Base-by-base conservation (phyloP, 2,888 invertebrate species). In the Vanessa cardui region DNA sequence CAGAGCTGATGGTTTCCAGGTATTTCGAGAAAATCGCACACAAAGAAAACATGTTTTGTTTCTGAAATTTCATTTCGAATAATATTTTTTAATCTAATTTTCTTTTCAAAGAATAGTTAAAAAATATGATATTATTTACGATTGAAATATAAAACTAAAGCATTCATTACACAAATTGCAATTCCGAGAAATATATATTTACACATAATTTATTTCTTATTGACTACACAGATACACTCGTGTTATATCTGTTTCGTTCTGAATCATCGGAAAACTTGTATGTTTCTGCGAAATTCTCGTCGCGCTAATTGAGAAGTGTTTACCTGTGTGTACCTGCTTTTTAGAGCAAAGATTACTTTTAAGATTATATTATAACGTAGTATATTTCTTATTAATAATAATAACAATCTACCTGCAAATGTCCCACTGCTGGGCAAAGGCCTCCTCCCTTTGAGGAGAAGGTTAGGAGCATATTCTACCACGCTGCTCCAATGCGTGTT, bases 1-100 rank as follows among this genome's bases (percentile, higher is more conserved):
- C 73, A 71, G 77, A 77, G 76, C 82, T 80, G 79, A 84, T 79
- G 80, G 71, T 76, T 85, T 84, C 86, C 82, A 81, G 78, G 86
- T 83, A 85, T 79, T 80, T 76, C 77, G 79, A 77, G 81, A 77
- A 78, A 76, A 74, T 77, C 70, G 72, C 47, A 33, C 58, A 78
- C 78, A 80, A 39, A 83, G 81, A 78, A 83, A 80, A 79, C 74
- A 44, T 62, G 61, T 62, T 61, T 61, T 66, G 45, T 26, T 39
- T 49, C 58, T 47, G 26, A 33, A 47, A 58, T 58, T 8, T 12
- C 12, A 39, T 39, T 39, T 39, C 39, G 12, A 12, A 39, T 39
- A 39, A 39, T 39, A 12, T 12, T 33, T 56, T 52, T 52, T 16
- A 9, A 26, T 15, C 6, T 1, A 15, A 6, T 52, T 52, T 52